A percentile compares a stretch with the other conserved stretches of the same genome.
These are phyloP conservation scores for Rotaria socialis DNA, from an alignment of 2,888 invertebrate genomes.

Conservation along the genomic window DNA sequence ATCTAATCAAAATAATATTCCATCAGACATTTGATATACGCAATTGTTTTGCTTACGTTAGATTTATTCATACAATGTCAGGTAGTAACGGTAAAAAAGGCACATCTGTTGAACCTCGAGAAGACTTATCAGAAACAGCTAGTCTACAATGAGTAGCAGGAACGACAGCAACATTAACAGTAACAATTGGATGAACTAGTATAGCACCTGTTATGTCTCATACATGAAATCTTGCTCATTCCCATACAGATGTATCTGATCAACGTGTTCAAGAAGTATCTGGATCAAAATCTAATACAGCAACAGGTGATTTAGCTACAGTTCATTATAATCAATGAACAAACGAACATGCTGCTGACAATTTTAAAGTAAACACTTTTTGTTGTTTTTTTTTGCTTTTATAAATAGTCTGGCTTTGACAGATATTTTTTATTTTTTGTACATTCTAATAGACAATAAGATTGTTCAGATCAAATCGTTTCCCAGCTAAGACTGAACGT, in stretches of 20 bases:
- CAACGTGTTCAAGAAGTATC: neutral
- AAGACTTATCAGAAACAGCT: neutral
- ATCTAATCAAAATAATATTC: neutral
- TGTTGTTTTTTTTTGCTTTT: too few species aligned
- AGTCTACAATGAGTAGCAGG: neutral
- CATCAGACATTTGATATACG: too few species aligned
- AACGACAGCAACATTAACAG: neutral
- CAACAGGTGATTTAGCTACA: neutral
- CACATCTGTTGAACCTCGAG: neutral
- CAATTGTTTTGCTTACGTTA: too few species aligned
- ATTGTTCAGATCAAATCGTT: too few species aligned
- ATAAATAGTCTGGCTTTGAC: too few species aligned
- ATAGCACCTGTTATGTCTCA: neutral
- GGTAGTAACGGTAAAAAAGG: neutral
- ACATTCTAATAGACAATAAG: too few species aligned
- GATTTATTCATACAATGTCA: neutral
- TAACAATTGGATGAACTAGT: neutral
- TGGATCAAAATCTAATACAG: neutral
- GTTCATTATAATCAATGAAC: too few species aligned
- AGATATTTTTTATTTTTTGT: too few species aligned
- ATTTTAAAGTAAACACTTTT: too few species aligned
- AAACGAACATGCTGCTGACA: too few species aligned
- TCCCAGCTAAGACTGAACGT: too few species aligned
- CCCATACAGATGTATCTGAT: neutral
- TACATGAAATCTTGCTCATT: neutral